phyloP scores from a whole-genome alignment of 2,888 invertebrate genomes.

The Lochmaea capreae region DNA sequence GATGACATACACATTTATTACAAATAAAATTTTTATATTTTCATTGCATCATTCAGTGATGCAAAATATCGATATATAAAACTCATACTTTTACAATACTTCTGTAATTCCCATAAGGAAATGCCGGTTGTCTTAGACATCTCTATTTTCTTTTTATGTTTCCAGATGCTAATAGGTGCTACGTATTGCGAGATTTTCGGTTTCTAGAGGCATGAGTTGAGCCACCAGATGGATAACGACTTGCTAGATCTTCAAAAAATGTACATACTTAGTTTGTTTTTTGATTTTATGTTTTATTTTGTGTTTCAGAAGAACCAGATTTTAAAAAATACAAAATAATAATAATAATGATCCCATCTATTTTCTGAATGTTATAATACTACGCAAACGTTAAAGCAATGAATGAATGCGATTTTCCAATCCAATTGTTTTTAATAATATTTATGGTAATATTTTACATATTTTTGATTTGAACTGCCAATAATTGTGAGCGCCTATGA shows the following conservation, averaged over 20 bases:
- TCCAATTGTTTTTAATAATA: background rate
- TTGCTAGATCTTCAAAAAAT: constrained; percentile 52
- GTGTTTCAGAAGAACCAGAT: constrained; percentile 45
- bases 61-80: constrained; percentile 6
- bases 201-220: constrained; percentile 55
- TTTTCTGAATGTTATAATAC: background rate
- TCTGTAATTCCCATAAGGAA: constrained; percentile 38
- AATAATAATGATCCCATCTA: constrained; percentile 8
- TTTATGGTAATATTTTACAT: background rate
- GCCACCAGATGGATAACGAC: constrained; percentile 53
- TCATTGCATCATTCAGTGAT: no score
- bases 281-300: constrained; percentile 39
- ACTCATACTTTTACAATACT: constrained; percentile 53
- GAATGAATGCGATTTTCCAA: background rate
- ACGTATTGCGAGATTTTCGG: constrained; percentile 54
- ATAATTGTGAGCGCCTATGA: no score
- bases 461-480: background rate
- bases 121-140: constrained; percentile 59
- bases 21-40: no score
- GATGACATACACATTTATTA: no score
- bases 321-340: constrained; percentile 23
- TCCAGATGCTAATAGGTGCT: constrained; percentile 65
- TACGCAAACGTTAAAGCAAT: background rate
- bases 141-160: constrained; percentile 67
- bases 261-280: constrained; percentile 48